Base-by-base conservation (phyloP, 1,140 invertebrate genomes). In the Yoshiicerus persimilis region DNA sequence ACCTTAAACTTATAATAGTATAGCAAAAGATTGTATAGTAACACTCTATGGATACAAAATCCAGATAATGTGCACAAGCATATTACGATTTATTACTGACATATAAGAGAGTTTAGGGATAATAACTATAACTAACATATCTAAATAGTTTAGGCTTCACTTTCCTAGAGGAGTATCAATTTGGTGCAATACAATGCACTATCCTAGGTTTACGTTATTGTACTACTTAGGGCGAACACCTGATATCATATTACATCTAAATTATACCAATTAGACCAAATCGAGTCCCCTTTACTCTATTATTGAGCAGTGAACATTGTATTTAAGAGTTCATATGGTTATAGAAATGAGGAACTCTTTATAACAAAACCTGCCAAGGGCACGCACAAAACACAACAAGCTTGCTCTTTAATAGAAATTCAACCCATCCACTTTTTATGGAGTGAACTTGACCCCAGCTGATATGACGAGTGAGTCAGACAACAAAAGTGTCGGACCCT, bases 201-300 rank as follows among this genome's bases (percentile, higher is more conserved):
- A 70, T 30, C 23, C 23, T 66, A 66, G 64, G 23, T 27, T 30
- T n/a, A n/a, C 13, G 10, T 25, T 80, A 32, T 80, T 36, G 11
- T 62, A 34, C n/a, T n/a, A 83, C 4, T 23, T 64, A 32, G 41
- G 64, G 62, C 66, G 56, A 87, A 90, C 89, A 90, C 89, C 89
- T 90, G 89, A 90, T 90, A 88, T 89, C 87, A 87, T 85, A 86
- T 90, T 90, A 88, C 89, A 87, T 87, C 77, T 77, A 87, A 90
- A 90, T 90, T 90, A 90, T 87, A 89, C 75, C 89, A 90, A 89
- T 90, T 90, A 89, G 84, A 39, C 36, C 83, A 84, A 23, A 84
- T 84, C 38, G 83, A 47, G 83, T 86, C 64, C 38, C 38, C 83
- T 84, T 84, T 80, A 30, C 66, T 34, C 34, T 34, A 80, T 80